Evolutionary conservation across 2,797 vertebrate species (phyloP).

Genomic region (Propithecus deckenii): DNA sequence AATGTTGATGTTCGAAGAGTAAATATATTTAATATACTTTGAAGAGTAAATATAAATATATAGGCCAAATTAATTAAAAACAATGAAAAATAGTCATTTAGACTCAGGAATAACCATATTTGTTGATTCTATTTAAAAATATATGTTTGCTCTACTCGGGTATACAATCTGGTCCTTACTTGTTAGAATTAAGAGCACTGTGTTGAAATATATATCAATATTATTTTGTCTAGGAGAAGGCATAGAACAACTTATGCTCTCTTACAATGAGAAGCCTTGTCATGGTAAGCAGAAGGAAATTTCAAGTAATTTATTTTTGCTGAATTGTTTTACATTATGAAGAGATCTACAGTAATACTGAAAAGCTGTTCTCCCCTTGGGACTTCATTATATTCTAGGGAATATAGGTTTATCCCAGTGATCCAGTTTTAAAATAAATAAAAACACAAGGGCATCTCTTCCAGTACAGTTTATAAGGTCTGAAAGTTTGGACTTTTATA

Average conservation of each 20-base stretch:
- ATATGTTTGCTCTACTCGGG: not conserved
- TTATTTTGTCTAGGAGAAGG: constrained; percentile 5
- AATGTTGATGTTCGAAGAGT: not conserved
- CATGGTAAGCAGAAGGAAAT: constrained; percentile 13
- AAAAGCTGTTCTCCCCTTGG: not conserved
- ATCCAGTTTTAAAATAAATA: constrained; percentile 27
- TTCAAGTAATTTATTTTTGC: constrained; percentile 29
- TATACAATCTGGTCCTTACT: not conserved
- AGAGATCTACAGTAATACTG: not conserved
- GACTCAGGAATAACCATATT: not conserved
- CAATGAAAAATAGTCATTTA: not conserved
- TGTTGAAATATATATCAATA: constrained; percentile 18
- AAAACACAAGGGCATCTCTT: not conserved
- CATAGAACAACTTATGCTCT: not conserved
- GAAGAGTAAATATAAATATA: too few relatives aligned
- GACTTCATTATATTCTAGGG: not conserved
- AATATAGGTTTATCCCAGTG: not conserved
- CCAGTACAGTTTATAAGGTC: not conserved
- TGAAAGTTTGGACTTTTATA: not conserved
- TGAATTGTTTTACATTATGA: constrained; percentile 17
- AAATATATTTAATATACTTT: not conserved
- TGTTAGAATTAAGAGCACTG: not conserved
- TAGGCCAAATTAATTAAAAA: not conserved
- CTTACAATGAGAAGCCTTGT: not conserved
- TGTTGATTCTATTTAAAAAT: constrained; percentile 23